Evolutionary conservation across 2,888 invertebrate genomes (phyloP).

Genomic region (Syrista parreyssii): DNA sequence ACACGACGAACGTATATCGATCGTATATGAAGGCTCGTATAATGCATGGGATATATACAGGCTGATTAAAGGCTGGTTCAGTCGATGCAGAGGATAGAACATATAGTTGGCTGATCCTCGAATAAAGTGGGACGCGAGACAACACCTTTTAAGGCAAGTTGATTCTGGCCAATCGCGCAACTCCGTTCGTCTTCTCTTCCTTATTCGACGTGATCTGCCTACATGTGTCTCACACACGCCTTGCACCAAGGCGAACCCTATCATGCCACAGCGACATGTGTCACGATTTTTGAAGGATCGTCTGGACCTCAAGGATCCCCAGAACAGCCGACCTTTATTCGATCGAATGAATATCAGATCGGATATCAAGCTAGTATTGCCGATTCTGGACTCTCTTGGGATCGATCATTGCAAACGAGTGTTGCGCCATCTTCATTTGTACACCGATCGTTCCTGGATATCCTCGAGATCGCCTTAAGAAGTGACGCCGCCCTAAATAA

Average conservation of each 20-base stretch:
- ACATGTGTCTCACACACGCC: not conserved
- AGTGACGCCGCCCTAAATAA: not conserved
- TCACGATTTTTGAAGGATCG: not conserved
- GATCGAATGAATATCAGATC: not conserved
- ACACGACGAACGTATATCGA: not conserved
- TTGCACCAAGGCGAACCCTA: not conserved
- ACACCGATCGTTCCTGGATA: not conserved
- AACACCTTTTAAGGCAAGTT: constrained; percentile 53
- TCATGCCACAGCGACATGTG: not conserved
- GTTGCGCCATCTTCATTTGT: not conserved
- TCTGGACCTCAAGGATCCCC: not conserved
- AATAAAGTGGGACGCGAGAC: constrained; percentile 51
- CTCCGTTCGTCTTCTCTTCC: constrained; percentile 18
- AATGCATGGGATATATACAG: not conserved
- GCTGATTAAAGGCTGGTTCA: not conserved
- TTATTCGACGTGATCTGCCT: constrained; percentile 27
- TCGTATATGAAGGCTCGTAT: not conserved
- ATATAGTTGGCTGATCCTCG: not conserved
- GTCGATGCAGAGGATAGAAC: not conserved
- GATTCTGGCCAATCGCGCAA: constrained; percentile 39
- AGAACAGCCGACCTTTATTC: not conserved
- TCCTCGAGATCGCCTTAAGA: not conserved
- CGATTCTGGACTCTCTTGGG: not conserved
- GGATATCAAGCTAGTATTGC: not conserved
- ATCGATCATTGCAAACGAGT: not conserved